Conservation (phyloP, 2,888 invertebrate genomes). For the Callyntrura guangdongensis region DNA sequence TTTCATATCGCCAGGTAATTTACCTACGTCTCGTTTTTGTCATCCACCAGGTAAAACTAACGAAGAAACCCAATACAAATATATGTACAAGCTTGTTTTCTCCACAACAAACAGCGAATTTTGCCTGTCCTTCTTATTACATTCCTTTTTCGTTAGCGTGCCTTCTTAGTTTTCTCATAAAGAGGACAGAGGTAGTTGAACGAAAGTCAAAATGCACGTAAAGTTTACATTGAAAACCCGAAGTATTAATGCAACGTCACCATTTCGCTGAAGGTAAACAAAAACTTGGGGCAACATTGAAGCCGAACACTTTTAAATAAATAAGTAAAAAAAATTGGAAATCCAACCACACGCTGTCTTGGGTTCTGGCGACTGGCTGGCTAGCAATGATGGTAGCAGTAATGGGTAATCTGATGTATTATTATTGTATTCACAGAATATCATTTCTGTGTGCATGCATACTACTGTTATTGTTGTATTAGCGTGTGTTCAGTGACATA, state of each 20-base stretch:
- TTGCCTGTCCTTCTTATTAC: not conserved
- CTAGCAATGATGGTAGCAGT: not conserved
- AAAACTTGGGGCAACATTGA: too few relatives aligned
- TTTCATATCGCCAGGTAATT: constrained; percentile 17
- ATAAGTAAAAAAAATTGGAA: not conserved
- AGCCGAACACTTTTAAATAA: too few relatives aligned
- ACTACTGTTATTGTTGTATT: not conserved
- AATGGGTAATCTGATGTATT: constrained; percentile 15
- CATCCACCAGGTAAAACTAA: constrained; percentile 33
- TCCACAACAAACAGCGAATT: not conserved
- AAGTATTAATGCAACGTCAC: too few relatives aligned
- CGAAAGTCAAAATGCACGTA: too few relatives aligned
- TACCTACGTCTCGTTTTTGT: constrained; percentile 16
- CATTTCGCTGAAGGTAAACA: too few relatives aligned
- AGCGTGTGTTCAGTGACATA: constrained; percentile 27
- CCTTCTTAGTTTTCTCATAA: too few relatives aligned
- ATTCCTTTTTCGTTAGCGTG: not conserved
- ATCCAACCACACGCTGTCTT: not conserved
- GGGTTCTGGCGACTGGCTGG: too few relatives aligned
- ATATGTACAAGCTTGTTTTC: not conserved
- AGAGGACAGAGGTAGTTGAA: too few relatives aligned
- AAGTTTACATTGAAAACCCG: too few relatives aligned
- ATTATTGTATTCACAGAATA: not conserved
- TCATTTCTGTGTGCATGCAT: not conserved
- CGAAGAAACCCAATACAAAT: not conserved